A percentile compares a stretch with the other conserved stretches of the same genome.
Evolutionary conservation across 2,888 invertebrate genomes (phyloP).

Genomic region (Spatulosminthurus flaviceps): DNA sequence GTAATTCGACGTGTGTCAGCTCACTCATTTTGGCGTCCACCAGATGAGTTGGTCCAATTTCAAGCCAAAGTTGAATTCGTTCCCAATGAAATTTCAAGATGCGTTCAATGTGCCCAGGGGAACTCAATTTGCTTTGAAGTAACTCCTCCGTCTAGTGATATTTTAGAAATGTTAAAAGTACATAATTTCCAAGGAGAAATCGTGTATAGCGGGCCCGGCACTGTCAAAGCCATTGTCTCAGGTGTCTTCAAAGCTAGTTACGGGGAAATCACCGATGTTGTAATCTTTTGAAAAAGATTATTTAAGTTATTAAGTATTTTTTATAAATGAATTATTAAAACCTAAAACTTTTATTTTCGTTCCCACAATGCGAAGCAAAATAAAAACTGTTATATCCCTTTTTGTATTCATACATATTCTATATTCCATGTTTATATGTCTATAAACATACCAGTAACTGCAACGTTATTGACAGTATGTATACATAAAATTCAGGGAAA

Average conservation of each 20-base stretch:
- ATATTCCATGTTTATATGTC: too few relatives aligned
- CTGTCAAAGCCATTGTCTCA: background rate
- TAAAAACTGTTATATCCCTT: too few relatives aligned
- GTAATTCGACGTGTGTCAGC: background rate
- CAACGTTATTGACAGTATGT: too few relatives aligned
- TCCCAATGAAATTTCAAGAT: background rate
- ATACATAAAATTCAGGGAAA: too few relatives aligned
- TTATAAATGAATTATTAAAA: too few relatives aligned
- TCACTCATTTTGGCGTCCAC: background rate
- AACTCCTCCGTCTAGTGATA: background rate
- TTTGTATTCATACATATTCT: too few relatives aligned
- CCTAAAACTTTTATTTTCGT: too few relatives aligned
- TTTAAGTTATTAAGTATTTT: too few relatives aligned
- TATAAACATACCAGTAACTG: too few relatives aligned
- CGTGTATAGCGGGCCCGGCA: background rate
- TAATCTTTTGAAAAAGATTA: background rate
- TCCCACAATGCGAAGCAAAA: too few relatives aligned
- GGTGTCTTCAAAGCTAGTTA: background rate
- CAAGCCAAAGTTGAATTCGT: background rate
- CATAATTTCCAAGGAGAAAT: background rate
- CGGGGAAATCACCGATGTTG: background rate
- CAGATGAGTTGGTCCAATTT: background rate
- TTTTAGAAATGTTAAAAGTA: background rate
- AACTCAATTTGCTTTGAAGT: background rate
- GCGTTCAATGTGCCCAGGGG: background rate